Evolutionary conservation across 2,888 invertebrate genomes (phyloP), one percentile per base, ranked within the genome.

Genomic region (Eristalinus aeneus): DNA sequence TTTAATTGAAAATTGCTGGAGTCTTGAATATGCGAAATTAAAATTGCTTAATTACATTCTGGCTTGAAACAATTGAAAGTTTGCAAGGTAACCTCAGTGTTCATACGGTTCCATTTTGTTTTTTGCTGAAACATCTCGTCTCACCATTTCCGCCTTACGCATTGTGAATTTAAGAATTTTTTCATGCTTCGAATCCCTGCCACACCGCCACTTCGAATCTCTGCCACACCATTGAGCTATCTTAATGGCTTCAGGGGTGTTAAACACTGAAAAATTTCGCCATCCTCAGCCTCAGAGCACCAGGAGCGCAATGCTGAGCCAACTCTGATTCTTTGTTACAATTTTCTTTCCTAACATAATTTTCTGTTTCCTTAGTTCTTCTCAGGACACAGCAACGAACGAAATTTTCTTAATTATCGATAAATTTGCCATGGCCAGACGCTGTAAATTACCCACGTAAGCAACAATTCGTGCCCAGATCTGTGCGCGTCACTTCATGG

Each of bases 241-340:
- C 85, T 85, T 80, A 85, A 85, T 81, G 80, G 80, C 63, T 85
- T 85, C 85, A 85, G 85, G 85, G 85, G 56, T 76, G 63, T 85
- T 85, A 73, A 85, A 23, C 85, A 80, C 46, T 73, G 75, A 73
- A 78, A 80, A 72, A 84, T 73, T 56, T 64, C 65, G 53, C 69
- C 12, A 22, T 65, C 58, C 39, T 16, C 39, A 39, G 39, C n/a
- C 39, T 5, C 39, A n/a, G 12, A 4, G n/a, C 3, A 12, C 46
- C 46, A 6, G 46, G 5, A 27, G 46, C 16, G 16, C 46, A 46
- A 8, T 46, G 46, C 46, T 46, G 46, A 46, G 16, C 4, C 46
- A 46, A 16, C 16, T 46, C 16, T 1, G 6, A 39, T n/a, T n/a
- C 39, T 16, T 6, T 16, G 46, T 1, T 46, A 16, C 46, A 46